Evolutionary conservation across 2,888 invertebrate genomes (phyloP).

Genomic region (Eugnorisma glareosa): DNA sequence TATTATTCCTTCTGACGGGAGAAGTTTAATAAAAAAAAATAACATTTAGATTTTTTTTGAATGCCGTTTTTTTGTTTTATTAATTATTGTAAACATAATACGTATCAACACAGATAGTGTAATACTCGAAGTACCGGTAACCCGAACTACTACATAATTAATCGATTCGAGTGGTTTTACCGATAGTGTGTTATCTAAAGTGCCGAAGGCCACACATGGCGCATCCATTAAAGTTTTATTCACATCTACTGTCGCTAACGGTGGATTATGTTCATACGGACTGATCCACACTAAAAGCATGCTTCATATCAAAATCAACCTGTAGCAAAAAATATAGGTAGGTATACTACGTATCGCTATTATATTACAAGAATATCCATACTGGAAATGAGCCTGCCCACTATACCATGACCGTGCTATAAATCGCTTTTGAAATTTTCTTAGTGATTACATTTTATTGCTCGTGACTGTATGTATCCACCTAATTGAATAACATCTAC

Average conservation of each 20-base stretch:
- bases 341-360: background rate
- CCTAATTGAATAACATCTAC: background rate
- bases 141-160: conserved; percentile 20
- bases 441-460: background rate
- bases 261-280: background rate
- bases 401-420: too few species aligned
- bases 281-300: conserved; percentile 22
- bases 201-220: conserved; percentile 49
- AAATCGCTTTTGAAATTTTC: too few species aligned
- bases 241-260: conserved; percentile 6
- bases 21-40: background rate
- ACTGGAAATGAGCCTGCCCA: too few species aligned
- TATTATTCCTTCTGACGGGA: background rate
- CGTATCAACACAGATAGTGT: background rate
- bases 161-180: conserved; percentile 38
- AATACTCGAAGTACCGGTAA: background rate
- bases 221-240: conserved; percentile 37
- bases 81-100: background rate
- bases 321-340: background rate
- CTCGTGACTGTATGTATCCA: background rate
- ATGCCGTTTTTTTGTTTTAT: background rate
- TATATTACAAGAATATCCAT: too few species aligned
- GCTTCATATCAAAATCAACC: background rate
- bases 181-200: conserved; percentile 46
- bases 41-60: background rate